A percentile compares a stretch with the other conserved stretches of the same genome.
phyloP scores from a whole-genome alignment of 2,113 vertebrate genomes.

The Cygnus buccinator region DNA sequence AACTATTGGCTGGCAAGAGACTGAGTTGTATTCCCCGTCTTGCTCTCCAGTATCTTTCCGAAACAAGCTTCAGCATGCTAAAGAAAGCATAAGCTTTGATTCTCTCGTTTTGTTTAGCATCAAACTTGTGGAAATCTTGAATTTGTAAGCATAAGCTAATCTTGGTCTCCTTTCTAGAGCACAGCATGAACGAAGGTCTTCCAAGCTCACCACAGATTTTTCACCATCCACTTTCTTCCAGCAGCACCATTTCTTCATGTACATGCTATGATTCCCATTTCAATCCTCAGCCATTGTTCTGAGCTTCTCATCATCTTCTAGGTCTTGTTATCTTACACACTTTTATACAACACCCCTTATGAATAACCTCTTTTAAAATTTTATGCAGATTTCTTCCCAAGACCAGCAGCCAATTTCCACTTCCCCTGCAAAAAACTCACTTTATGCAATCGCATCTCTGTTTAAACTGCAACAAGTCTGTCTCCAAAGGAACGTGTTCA shows the following conservation, averaged over 20 bases:
- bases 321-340: not conserved
- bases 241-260: not conserved
- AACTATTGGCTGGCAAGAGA: not conserved
- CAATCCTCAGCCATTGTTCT: not conserved
- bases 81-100: not conserved
- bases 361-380: not conserved
- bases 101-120: not conserved
- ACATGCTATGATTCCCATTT: not conserved
- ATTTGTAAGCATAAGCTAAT: not conserved
- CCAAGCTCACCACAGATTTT: not conserved
- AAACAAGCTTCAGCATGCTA: not conserved
- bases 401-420: not conserved
- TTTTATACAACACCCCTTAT: not conserved
- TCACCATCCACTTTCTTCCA: not conserved
- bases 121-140: not conserved
- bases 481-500: not conserved
- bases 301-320: not conserved
- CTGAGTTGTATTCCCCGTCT: fast-evolving
- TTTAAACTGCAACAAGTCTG: not conserved
- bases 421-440: not conserved
- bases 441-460: not conserved
- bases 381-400: not conserved
- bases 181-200: not conserved
- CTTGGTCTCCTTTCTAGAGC: not conserved
- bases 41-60: not conserved